These are phyloP conservation scores for Polyodon spathula DNA, from an alignment of 2,113 vertebrate species.

Conservation along the genomic window DNA sequence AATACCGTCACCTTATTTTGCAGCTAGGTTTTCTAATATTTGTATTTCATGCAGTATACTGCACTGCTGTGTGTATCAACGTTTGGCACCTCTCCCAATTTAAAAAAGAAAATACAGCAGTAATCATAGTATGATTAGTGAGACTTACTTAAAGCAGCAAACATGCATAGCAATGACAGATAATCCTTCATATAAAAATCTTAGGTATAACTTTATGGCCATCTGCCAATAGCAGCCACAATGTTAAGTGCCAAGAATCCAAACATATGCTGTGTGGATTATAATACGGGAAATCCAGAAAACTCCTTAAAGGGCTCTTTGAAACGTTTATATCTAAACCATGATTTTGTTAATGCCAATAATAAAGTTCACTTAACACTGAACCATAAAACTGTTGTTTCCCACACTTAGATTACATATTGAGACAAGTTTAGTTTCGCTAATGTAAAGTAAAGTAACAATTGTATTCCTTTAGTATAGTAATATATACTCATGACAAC, in stretches of 20 bases:
- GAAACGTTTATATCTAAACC: not conserved
- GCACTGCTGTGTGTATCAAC: not conserved
- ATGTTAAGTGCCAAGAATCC: conserved; percentile 8
- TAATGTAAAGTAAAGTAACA: no score
- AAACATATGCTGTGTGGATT: conserved; percentile 16
- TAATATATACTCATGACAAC: no score
- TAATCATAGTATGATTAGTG: no score
- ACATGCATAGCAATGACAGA: conserved; percentile 11
- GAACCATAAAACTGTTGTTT: not conserved
- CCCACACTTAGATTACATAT: no score
- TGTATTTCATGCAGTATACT: conserved; percentile 20
- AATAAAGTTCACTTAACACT: conserved; percentile 5
- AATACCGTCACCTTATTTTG: conserved; percentile 26
- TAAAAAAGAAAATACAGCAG: no score
- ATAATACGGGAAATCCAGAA: conserved; percentile 8
- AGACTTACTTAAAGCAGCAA: not conserved
- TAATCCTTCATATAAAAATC: conserved; percentile 14
- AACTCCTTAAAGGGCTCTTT: not conserved
- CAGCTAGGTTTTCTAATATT: conserved; percentile 33
- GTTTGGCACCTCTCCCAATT: no score
- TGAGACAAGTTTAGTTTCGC: no score
- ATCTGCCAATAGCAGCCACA: conserved; percentile 10
- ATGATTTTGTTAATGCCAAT: not conserved
- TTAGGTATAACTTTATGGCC: conserved; percentile 11
- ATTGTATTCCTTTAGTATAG: no score